Evolutionary conservation across 1,140 invertebrate genomes (phyloP), one percentile per base, ranked within the genome.

Genomic region (Harpegnathos saltator): DNA sequence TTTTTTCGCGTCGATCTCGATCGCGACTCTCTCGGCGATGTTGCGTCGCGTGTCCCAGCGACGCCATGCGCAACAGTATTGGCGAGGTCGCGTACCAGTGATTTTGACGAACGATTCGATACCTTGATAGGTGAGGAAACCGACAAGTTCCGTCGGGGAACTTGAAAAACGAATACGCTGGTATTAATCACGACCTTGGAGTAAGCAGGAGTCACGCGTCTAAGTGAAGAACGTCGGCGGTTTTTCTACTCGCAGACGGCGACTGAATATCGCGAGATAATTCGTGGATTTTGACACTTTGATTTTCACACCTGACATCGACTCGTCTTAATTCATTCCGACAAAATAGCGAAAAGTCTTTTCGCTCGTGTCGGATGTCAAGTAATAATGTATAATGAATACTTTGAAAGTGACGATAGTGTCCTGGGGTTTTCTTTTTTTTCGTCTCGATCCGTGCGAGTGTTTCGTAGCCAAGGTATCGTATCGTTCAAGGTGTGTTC

Each of bases 121-220:
- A 78, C 29, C 50, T 78, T 66, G 50, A 65, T 44, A n/a, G n/a
- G 38, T 77, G 54, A 22, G 66, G 19, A 66, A 26, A 44, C 33
- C 3, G 44, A 65, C 17, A 12, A 22, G 17, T 9, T 11, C 38
- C 9, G 66, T 14, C 19, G 50, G n/a, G 15, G 3, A 4, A 44
- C 11, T 9, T 7, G 7, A 33, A 1, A 33, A 33, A 7, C 38
- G 38, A 3, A 44, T 9, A 11, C 38, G 38, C 38, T 44, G 38
- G 38, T 44, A 11, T 44, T 9, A 44, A 9, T 11, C 9, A 11
- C 38, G 3, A 44, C 17, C 50, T 65, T n/a, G 44, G 38, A 33
- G 15, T 75, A 63, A 14, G 11, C 48, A 44, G 7, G n/a, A 71
- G 15, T 9, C 26, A 9, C 11, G 19, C 9, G 29, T 44, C 26